Base-by-base conservation (phyloP, 2,797 vertebrate species). In the Rhinatrema bivittatum region DNA sequence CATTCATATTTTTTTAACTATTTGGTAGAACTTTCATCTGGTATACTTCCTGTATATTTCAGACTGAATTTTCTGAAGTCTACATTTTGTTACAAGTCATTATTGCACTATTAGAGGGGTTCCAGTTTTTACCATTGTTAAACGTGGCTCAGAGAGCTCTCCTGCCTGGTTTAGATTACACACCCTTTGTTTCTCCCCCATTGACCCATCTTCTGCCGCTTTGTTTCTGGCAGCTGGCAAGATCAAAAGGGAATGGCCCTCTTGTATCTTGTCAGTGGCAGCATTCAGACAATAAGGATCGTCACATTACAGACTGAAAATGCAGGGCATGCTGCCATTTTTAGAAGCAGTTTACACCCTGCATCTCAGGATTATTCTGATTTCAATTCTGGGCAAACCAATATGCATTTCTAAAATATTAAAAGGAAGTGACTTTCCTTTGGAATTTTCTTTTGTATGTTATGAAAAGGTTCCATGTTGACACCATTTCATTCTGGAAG, bases 221-320 rank as follows among this genome's bases (percentile, higher is more conserved):
- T 23, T 36, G 29, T 10, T 32, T 29, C n/a, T 23, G 51, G 45
- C 21, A 51, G 46, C 49, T 43, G 32, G 45, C 40, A 56, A 49
- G 34, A 56, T 16, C 15, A 60, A 63, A 56, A 32, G 22, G 42
- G n/a, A n/a, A n/a, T n/a, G n/a, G n/a, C n/a, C n/a, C n/a, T n/a
- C n/a, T n/a, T n/a, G n/a, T n/a, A 22, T 32, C 35, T n/a, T 29
- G 41, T 56, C 15, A 16, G 16, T 16, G 27, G 6, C 15, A 16
- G 7, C 29, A 42, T 51, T 65, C 51, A 27, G 16, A 27, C 26
- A 27, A 16, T 53, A 2, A 1, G 42, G 14, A 4, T n/a, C n/a
- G 50, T 46, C 19, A 29, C 10, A 40, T 50, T 34, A 6, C 16
- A 27, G 26, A 10, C 36, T 32, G 44, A 47, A 56, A 15, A 15